Base-by-base conservation (phyloP, 2,797 vertebrate species). In the Eulemur albifrons region DNA sequence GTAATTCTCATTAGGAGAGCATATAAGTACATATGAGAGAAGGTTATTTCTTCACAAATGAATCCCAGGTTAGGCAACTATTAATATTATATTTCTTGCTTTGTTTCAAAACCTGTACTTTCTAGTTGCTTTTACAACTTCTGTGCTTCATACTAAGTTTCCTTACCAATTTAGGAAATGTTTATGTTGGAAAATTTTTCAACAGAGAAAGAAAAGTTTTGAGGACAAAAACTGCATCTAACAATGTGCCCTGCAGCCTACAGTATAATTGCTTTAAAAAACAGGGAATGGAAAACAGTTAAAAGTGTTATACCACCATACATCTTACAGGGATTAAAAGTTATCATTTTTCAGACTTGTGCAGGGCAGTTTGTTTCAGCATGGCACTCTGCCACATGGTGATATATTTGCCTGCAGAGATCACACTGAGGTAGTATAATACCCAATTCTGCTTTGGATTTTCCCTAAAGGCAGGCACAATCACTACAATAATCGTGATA, bases 391-490 rank as follows among this genome's bases (percentile, higher is more conserved):
- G 35, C 59, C 27, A 6, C 63, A 4, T 69, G 75, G 73, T 92
- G 85, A 96, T 86, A 2, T 82, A 96, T 97, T 95, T 97, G 75
- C 45, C 93, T 79, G 82, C 7, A 86, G 67, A 96, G 80, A 94
- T 94, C 80, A 77, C 5, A 1, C 86, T 18, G 73, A 97, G 72
- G 70, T 84, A 27, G n/a, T 67, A 38, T 72, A 87, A 94, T 70
- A 96, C 7, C 63, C 81, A 96, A 20, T 13, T 2, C 15, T 92
- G 35, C 35, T 89, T 57, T 67, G 54, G 88, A 10, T 92, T 94
- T 87, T 96, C 93, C 89, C 84, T 87, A 65, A 89, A 92, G 77
- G 87, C 57, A 96, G 75, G n/a, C 59, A 88, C 52, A 88, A 43
- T 84, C 48, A 65, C 83, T 84, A 20, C 67, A 93, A 88, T 75